A percentile compares a stretch with the other conserved stretches of the same genome.
These are phyloP conservation scores for Hybos culiciformis DNA, from an alignment of 2,888 invertebrate species.

Conservation along the genomic window DNA sequence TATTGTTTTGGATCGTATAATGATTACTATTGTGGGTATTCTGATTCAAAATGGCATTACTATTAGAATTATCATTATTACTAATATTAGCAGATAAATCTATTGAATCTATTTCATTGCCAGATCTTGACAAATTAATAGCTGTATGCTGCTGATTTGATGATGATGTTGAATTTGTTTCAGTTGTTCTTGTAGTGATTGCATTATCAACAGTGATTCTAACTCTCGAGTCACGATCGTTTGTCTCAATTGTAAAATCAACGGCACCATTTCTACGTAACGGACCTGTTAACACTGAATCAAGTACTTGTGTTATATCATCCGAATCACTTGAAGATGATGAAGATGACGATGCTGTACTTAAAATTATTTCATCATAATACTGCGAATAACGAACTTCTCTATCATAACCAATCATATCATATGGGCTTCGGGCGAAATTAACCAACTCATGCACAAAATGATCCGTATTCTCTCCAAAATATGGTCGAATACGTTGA, in stretches of 20 bases:
- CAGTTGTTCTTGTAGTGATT: not conserved
- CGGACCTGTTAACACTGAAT: not conserved
- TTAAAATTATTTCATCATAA: constrained; percentile 28
- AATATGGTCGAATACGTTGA: constrained; percentile 50
- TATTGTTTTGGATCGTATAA: no score
- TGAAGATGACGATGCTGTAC: constrained; percentile 22
- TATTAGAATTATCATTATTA: no score
- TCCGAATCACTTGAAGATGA: constrained; percentile 15
- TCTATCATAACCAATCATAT: constrained; percentile 70
- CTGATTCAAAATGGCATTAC: no score
- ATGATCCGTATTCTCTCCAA: constrained; percentile 62
- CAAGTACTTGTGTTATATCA: not conserved
- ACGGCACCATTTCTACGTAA: constrained; percentile 8
- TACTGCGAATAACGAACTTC: constrained; percentile 44
- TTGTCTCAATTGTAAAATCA: not conserved
- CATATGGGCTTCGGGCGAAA: constrained; percentile 76
- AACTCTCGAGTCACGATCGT: not conserved
- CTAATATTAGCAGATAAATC: no score
- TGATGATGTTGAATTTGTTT: not conserved
- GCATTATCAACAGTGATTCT: not conserved
- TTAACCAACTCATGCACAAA: constrained; percentile 80
- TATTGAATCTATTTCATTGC: no score
- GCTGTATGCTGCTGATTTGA: not conserved
- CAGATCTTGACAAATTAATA: not conserved
- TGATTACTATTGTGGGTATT: no score